Evolutionary conservation across 2,113 vertebrate species (phyloP), one percentile per base, ranked within the genome.

Genomic region (Prunella fulvescens): DNA sequence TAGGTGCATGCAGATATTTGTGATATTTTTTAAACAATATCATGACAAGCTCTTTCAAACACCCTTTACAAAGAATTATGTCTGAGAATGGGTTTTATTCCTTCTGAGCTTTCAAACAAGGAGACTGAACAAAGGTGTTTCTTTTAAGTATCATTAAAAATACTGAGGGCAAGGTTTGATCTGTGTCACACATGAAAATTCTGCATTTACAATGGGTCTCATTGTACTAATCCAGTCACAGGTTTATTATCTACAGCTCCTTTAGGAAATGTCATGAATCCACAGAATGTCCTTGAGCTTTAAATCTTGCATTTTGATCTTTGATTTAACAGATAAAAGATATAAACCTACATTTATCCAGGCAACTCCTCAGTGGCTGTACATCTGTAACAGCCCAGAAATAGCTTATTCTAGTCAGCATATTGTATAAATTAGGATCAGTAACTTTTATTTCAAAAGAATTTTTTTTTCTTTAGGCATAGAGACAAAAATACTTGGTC

Each of bases 211-310:
- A 93, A 71, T 45, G 42, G 53, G 16, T 35, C 54, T 90, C 53
- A 83, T 45, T 92, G 83, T 90, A 64, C 53, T 77, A 83, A 93
- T 88, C 80, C 50, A 87, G 64, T 61, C 90, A 71, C 39, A 50
- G 53, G 53, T 90, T 96, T 95, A 87, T 91, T 91, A 90, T 80
- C 71, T 81, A 39, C 19, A 14, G 19, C 64, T 95, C 90, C 93
- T 95, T 66, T 57, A 93, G 88, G 78, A 96, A 96, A 95, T 79
- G 92, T 96, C 93, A 93, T 50, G 53, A 89, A 95, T 62, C 61
- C 74, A 86, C 86, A 86, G 92, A 92, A 96, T 66, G 78, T 94
- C 95, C 95, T 92, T 92, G 50, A 94, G 90, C 91, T 94, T 93
- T 79, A 90, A 81, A 72, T 92, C 94, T 72, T 81, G 78, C 78